These are phyloP conservation scores for Nebria ingens DNA, from an alignment of 1,140 invertebrate species.

Conservation along the genomic window DNA sequence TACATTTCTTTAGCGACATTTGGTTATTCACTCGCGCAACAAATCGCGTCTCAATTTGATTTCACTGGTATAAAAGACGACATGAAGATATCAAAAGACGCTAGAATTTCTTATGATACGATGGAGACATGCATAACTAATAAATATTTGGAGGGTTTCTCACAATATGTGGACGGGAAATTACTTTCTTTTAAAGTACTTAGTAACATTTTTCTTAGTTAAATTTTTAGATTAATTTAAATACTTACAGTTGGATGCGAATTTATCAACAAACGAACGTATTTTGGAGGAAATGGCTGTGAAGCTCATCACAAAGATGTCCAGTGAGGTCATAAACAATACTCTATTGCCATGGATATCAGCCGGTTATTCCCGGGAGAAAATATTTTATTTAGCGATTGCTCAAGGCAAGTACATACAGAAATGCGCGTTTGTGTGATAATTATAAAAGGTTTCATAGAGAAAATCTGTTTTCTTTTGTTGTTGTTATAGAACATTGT, in stretches of 20 bases:
- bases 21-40: conserved; percentile 18
- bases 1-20: conserved; percentile 17
- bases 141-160: conserved; percentile 9
- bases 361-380: conserved; percentile 12
- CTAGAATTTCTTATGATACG: conserved; percentile 12
- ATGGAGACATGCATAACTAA: conserved; percentile 8
- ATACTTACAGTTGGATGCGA: conserved; percentile 13
- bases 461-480: background rate
- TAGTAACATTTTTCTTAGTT: background rate
- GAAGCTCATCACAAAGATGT: conserved; percentile 11
- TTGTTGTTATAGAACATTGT: conserved; percentile 19
- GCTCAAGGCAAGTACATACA: conserved; percentile 19
- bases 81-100: conserved; percentile 6
- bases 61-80: conserved; percentile 15
- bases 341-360: conserved; percentile 17
- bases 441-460: conserved; percentile 1
- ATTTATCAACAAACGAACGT: conserved; percentile 14
- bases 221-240: conserved; percentile 1
- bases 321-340: background rate
- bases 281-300: conserved; percentile 17
- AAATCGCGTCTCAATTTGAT: conserved; percentile 20
- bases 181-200: conserved; percentile 4
- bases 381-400: conserved; percentile 17
- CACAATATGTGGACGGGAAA: background rate
- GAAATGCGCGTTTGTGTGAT: no score